Percentiles rank a stretch among this genome's conserved stretches.
These are phyloP conservation scores for Kryphioiulus occultus DNA, from an alignment of 2,888 invertebrate genomes.

Conservation along the genomic window DNA sequence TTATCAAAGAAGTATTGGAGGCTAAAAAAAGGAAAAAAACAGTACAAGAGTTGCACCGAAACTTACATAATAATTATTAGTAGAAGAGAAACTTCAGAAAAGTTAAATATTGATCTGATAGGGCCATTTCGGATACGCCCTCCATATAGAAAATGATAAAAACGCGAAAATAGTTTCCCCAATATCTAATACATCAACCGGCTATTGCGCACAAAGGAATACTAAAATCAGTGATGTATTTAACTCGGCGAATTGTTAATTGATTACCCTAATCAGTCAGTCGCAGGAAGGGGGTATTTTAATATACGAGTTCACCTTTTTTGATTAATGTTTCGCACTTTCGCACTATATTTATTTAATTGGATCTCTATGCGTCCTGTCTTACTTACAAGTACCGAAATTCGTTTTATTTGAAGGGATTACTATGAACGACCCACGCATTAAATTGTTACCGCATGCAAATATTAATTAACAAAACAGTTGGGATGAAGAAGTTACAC, in stretches of 20 bases:
- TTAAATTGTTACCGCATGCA: background rate
- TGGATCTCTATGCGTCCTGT: background rate
- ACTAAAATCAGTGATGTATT: slow-evolving; percentile 31
- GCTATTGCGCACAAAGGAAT: slow-evolving; percentile 30
- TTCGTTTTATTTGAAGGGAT: background rate
- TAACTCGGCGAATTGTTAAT: slow-evolving; percentile 25
- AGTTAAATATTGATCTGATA: slow-evolving; percentile 31
- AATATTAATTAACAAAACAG: slow-evolving; percentile 11
- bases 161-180: slow-evolving; percentile 20
- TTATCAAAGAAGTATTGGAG: background rate
- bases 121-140: slow-evolving; percentile 17
- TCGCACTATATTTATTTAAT: background rate
- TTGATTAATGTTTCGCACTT: background rate
- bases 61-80: slow-evolving; percentile 26
- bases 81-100: slow-evolving; percentile 12
- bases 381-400: background rate
- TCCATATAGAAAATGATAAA: slow-evolving; percentile 35
- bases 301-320: background rate
- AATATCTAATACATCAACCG: slow-evolving; percentile 25
- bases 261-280: slow-evolving; percentile 35
- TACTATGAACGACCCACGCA: background rate
- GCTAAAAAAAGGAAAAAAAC: background rate
- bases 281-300: background rate
- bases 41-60: background rate
- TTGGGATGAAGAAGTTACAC: background rate